Percentiles rank a stretch among this genome's conserved stretches.
Evolutionary conservation across 2,888 invertebrate genomes (phyloP).

Genomic region (Tinea semifulvella): DNA sequence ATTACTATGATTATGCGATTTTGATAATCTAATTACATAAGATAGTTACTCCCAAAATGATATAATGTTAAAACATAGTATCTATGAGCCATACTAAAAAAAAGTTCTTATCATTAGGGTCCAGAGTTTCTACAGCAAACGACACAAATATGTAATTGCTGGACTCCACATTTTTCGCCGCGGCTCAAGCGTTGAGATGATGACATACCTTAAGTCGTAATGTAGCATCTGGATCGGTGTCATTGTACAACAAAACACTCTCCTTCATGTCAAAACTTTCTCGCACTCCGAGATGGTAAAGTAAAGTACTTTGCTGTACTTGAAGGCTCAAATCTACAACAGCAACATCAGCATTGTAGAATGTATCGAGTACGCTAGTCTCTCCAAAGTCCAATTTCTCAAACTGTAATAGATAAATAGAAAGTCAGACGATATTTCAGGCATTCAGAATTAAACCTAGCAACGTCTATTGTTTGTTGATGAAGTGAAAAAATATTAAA

Average conservation of each 20-base stretch:
- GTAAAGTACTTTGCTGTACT: constrained; percentile 91
- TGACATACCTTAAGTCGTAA: constrained; percentile 81
- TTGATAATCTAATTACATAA: constrained; percentile 8
- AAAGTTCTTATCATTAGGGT: no score
- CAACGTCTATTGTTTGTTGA: no score
- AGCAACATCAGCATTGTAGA: constrained; percentile 98
- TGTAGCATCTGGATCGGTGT: constrained; percentile 87
- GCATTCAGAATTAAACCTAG: no score
- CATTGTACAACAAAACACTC: constrained; percentile 89
- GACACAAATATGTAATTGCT: no score
- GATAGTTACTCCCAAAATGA: not conserved
- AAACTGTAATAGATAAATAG: constrained; percentile 87
- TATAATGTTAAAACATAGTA: not conserved
- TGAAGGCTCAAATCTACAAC: constrained; percentile 93
- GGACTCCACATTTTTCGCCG: no score
- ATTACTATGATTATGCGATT: constrained; percentile 9
- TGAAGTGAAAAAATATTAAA: no score
- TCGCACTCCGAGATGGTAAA: constrained; percentile 96
- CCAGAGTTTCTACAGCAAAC: no score
- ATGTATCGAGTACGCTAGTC: constrained; percentile 91
- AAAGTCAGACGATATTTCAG: no score
- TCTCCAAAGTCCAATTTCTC: constrained; percentile 98
- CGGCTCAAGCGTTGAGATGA: not conserved
- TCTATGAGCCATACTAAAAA: constrained; percentile 6
- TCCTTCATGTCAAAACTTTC: constrained; percentile 98